Evolutionary conservation across 2,797 vertebrate species (phyloP).

Genomic region (Carapus acus): DNA sequence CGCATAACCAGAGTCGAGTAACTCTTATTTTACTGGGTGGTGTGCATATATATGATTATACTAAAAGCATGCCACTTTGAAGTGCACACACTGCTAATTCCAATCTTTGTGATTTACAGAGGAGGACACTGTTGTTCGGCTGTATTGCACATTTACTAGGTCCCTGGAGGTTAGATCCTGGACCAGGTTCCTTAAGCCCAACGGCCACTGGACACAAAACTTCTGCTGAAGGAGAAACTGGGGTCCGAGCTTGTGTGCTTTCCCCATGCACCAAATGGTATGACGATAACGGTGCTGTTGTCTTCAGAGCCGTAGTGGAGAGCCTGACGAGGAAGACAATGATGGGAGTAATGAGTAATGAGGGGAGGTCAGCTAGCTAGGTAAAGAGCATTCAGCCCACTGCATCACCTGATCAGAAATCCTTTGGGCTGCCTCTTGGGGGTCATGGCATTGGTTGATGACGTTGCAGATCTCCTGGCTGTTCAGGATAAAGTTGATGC

Average conservation of each 20-base stretch:
- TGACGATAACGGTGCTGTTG: conserved; percentile 89
- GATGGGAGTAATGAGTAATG: background rate
- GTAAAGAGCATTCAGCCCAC: background rate
- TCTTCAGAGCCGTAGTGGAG: conserved; percentile 94
- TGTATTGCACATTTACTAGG: conserved; percentile 64
- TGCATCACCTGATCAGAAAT: conserved; percentile 90
- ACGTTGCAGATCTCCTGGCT: conserved; percentile 96
- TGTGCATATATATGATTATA: too few relatives aligned
- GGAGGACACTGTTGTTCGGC: conserved; percentile 28
- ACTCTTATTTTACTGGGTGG: conserved; percentile 18
- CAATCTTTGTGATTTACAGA: conserved; percentile 18
- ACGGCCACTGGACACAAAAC: conserved; percentile 90
- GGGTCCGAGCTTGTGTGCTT: conserved; percentile 83
- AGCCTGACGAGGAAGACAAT: conserved; percentile 66
- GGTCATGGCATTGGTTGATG: conserved; percentile 91
- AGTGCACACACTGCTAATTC: conserved; percentile 25
- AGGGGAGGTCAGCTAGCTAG: background rate
- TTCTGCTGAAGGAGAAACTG: conserved; percentile 93
- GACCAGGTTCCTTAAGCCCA: conserved; percentile 76
- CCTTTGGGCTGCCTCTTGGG: conserved; percentile 87
- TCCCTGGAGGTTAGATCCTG: conserved; percentile 25
- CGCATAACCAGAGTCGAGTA: too few relatives aligned
- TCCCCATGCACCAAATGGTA: conserved; percentile 96
- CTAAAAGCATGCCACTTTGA: conserved; percentile 31
- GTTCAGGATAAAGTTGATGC: conserved; percentile 97